Evolutionary conservation across 2,797 vertebrate genomes (phyloP).

Genomic region (Morus bassanus): DNA sequence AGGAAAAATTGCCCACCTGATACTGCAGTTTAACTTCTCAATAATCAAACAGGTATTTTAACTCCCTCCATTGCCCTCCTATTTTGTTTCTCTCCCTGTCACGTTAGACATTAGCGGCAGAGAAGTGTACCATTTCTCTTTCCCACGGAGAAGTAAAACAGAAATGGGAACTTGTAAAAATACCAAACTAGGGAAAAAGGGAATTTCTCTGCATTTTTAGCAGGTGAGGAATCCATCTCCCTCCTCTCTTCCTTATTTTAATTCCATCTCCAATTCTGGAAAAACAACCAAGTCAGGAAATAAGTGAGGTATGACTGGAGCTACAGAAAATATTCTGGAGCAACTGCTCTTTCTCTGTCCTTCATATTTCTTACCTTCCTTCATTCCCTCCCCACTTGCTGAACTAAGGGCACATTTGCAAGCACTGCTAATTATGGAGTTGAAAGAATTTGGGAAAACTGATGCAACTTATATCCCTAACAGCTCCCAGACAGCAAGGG

Average conservation of each 20-base stretch:
- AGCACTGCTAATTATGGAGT: not conserved
- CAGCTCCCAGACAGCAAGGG: not conserved
- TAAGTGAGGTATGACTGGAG: not conserved
- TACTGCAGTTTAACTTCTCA: not conserved
- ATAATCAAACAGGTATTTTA: not conserved
- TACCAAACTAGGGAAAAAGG: not conserved
- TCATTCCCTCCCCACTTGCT: not conserved
- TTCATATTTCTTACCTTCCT: not conserved
- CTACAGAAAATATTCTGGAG: not conserved
- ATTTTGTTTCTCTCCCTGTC: not conserved
- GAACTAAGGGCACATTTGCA: not conserved
- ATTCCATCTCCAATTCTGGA: not conserved
- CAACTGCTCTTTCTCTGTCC: not conserved
- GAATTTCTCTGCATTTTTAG: not conserved
- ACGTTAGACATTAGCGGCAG: rapidly evolving
- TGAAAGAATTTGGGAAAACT: constrained; percentile 28
- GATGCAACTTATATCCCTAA: not conserved
- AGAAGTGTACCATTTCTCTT: not conserved
- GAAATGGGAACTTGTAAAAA: constrained; percentile 5
- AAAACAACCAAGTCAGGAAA: not conserved
- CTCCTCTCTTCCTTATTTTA: not conserved
- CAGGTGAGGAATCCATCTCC: not conserved
- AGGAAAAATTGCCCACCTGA: not conserved
- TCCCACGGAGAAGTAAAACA: not conserved
- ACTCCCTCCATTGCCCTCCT: not conserved